Percentiles rank a stretch among this genome's conserved stretches.
Conservation (phyloP, 2,888 invertebrate species). For the Andricus curvator region DNA sequence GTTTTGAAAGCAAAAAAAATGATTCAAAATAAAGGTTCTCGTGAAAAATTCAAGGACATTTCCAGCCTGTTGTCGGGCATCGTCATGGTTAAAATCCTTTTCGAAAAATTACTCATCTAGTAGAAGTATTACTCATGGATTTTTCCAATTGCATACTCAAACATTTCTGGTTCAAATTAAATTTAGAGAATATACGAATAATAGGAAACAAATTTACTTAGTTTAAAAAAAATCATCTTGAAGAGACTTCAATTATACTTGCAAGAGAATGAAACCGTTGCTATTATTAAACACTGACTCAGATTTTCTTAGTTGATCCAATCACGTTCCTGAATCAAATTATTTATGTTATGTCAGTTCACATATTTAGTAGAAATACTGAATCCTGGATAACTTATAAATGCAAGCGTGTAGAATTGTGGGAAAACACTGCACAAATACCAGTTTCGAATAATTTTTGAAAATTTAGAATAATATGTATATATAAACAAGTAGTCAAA, state of each 20-base stretch:
- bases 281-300: conserved; percentile 69
- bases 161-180: neutral
- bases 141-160: too few species aligned
- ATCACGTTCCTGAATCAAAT: neutral
- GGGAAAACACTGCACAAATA: neutral
- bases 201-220: neutral
- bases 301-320: conserved; percentile 63
- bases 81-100: too few species aligned
- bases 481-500: neutral
- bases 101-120: too few species aligned
- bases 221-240: neutral
- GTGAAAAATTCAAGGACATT: too few species aligned
- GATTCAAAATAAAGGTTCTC: too few species aligned
- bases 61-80: too few species aligned
- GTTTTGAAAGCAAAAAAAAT: too few species aligned
- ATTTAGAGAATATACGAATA: neutral
- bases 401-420: neutral
- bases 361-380: neutral
- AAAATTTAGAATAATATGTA: neutral
- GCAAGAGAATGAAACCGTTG: conserved; percentile 45
- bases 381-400: neutral
- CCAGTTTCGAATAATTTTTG: neutral
- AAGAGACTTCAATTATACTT: neutral
- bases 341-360: conserved; percentile 4
- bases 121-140: too few species aligned